Conservation (phyloP, 1,140 invertebrate species). For the Hormaphis cornu region DNA sequence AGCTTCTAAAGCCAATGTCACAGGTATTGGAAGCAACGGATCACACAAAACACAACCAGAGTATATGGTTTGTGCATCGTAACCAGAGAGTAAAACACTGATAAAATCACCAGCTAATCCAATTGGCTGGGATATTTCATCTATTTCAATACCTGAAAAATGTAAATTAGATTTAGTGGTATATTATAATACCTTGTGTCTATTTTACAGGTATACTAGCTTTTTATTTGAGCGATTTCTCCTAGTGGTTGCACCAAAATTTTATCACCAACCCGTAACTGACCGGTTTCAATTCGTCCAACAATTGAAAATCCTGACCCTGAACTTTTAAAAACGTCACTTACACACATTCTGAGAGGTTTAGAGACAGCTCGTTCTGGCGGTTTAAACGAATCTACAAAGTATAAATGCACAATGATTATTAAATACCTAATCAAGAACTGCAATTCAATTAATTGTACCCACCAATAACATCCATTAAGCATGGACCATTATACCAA, state of each 20-base stretch:
- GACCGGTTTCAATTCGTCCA: slow-evolving; percentile 85
- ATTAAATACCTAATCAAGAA: neutral
- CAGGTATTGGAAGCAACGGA: slow-evolving; percentile 62
- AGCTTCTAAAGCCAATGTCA: slow-evolving; percentile 73
- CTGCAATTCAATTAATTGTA: neutral
- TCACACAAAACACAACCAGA: slow-evolving; percentile 82
- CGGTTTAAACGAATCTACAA: slow-evolving; percentile 66
- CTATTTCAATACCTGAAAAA: slow-evolving; percentile 53
- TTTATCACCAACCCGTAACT: slow-evolving; percentile 73
- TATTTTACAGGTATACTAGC: slow-evolving; percentile 40
- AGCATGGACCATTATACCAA: slow-evolving; percentile 81
- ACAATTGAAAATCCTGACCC: slow-evolving; percentile 78
- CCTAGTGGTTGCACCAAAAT: slow-evolving; percentile 77
- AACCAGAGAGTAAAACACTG: slow-evolving; percentile 66
- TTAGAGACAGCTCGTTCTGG: slow-evolving; percentile 76
- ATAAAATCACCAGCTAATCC: slow-evolving; percentile 94
- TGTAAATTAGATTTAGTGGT: too few relatives aligned
- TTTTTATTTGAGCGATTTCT: slow-evolving; percentile 67
- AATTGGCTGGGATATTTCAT: slow-evolving; percentile 59
- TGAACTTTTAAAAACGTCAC: slow-evolving; percentile 90
- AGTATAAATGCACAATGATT: neutral
- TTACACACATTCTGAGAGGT: slow-evolving; percentile 82
- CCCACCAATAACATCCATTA: slow-evolving; percentile 54
- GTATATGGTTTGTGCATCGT: slow-evolving; percentile 73
- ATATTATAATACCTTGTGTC: too few relatives aligned